These are phyloP conservation scores for Lepus americanus DNA, from an alignment of 2,113 vertebrate species.

Conservation along the genomic window DNA sequence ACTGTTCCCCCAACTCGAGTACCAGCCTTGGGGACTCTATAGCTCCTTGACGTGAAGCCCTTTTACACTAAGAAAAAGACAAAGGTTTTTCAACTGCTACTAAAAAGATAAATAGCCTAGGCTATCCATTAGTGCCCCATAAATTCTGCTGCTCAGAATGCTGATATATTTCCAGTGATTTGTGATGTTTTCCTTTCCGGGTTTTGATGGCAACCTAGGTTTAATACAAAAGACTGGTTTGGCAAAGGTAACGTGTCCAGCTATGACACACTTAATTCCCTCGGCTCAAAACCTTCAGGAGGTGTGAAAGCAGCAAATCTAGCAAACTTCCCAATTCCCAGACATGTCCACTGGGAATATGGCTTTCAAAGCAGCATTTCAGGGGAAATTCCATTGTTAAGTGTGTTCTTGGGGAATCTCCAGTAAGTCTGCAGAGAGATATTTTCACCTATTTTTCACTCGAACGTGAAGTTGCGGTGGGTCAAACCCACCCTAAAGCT, in stretches of 20 bases:
- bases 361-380: constrained; percentile 13
- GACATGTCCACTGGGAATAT: constrained; percentile 47
- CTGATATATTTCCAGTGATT: constrained; percentile 76
- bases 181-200: constrained; percentile 73
- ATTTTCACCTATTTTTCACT: constrained; percentile 44
- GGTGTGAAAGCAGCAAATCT: neutral
- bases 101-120: constrained; percentile 63
- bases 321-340: constrained; percentile 9
- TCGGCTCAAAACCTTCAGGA: neutral
- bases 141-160: constrained; percentile 72
- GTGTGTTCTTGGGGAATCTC: constrained; percentile 43
- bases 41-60: constrained; percentile 32
- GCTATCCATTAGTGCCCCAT: constrained; percentile 72
- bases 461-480: neutral
- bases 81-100: constrained; percentile 64
- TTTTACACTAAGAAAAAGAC: constrained; percentile 71
- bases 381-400: constrained; percentile 52
- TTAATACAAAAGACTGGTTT: constrained; percentile 57
- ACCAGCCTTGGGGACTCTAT: neutral
- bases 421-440: constrained; percentile 12
- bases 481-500: neutral
- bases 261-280: constrained; percentile 52
- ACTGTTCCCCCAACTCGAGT: neutral
- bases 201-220: constrained; percentile 64
- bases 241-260: constrained; percentile 42